A percentile compares a stretch with the other conserved stretches of the same genome.
Evolutionary conservation across 2,888 invertebrate genomes (phyloP).

Genomic region (Caenorhabditis becei): DNA sequence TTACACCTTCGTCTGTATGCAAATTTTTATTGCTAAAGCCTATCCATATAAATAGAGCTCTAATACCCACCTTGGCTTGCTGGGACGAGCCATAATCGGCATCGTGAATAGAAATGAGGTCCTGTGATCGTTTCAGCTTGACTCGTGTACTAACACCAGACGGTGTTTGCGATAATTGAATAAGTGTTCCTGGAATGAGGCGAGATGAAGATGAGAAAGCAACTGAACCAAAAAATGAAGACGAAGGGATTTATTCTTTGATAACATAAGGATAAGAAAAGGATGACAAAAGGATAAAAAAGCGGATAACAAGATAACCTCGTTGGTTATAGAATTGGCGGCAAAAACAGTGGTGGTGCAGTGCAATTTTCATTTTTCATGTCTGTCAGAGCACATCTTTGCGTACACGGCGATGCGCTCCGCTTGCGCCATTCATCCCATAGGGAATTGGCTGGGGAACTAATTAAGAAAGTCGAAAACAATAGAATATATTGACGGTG

Average conservation of each 20-base stretch:
- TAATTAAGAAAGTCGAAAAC: conserved; percentile 64
- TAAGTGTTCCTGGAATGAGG: conserved; percentile 29
- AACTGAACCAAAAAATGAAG: neutral
- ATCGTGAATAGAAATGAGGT: conserved; percentile 60
- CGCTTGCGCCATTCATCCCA: conserved; percentile 37
- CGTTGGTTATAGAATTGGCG: conserved; percentile 20
- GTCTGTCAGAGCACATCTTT: conserved; percentile 22
- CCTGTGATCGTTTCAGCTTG: conserved; percentile 65
- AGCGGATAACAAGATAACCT: conserved; percentile 39
- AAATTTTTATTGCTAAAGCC: neutral
- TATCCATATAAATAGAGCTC: neutral
- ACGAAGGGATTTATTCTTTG: conserved; percentile 1
- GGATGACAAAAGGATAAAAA: conserved; percentile 16
- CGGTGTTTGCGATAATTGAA: neutral
- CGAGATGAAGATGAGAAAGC: conserved; percentile 17
- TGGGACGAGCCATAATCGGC: conserved; percentile 51
- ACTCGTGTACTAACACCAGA: conserved; percentile 42
- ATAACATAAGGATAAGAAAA: neutral
- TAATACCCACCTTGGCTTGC: conserved; percentile 48
- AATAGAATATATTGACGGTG: conserved; percentile 60
- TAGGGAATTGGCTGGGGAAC: conserved; percentile 48
- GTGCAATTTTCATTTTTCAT: conserved; percentile 51
- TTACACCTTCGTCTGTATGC: conserved; percentile 7
- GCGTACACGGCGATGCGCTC: conserved; percentile 28
- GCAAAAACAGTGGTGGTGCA: neutral